A percentile compares a stretch with the other conserved stretches of the same genome.
Evolutionary conservation across 1,140 invertebrate genomes (phyloP).

Genomic region (Lasioglossum baleicum): DNA sequence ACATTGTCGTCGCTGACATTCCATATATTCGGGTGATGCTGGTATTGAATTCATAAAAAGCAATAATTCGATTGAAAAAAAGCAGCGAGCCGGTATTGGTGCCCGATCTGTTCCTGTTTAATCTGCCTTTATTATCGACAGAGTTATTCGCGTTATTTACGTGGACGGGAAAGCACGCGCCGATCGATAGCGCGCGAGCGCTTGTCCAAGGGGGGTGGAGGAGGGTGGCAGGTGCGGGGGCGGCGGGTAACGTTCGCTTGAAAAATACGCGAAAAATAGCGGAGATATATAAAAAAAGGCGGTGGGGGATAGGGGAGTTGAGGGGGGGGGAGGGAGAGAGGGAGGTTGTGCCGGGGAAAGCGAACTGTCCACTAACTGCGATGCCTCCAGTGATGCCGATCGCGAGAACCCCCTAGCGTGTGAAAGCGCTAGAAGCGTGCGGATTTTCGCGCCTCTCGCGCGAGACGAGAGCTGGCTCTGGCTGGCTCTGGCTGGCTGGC

Average conservation of each 20-base stretch:
- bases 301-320: background rate
- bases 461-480: background rate
- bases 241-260: constrained; percentile 7
- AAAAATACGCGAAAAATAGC: constrained; percentile 49
- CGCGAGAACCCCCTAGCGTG: constrained; percentile 27
- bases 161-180: background rate
- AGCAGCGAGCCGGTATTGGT: constrained; percentile 30
- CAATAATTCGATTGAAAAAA: constrained; percentile 37
- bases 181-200: constrained; percentile 36
- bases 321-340: background rate
- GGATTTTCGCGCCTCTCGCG: constrained; percentile 61
- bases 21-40: background rate
- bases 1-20: background rate
- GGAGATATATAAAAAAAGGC: background rate
- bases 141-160: constrained; percentile 47
- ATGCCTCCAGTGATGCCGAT: constrained; percentile 42
- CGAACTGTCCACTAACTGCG: constrained; percentile 36
- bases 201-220: background rate
- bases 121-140: constrained; percentile 48
- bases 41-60: constrained; percentile 18
- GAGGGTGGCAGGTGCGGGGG: background rate
- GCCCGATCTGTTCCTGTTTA: constrained; percentile 31
- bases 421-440: constrained; percentile 41
- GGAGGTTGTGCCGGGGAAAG: constrained; percentile 8
- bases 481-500: too few relatives aligned